Conservation (phyloP, 1,140 invertebrate genomes). For the Musca vetustissima region DNA sequence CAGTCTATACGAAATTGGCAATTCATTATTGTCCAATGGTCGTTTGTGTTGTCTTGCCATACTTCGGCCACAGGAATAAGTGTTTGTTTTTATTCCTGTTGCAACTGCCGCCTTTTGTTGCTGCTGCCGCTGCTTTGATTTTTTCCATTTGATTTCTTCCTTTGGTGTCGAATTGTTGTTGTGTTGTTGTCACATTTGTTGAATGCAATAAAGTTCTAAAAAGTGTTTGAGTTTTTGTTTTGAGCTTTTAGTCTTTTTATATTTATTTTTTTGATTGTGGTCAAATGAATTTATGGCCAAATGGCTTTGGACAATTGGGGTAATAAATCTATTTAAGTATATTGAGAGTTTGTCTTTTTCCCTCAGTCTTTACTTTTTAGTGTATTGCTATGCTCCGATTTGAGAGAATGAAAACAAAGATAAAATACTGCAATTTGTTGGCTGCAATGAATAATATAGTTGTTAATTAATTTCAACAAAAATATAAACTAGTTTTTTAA, state of each 20-base stretch:
- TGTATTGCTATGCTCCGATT: not conserved
- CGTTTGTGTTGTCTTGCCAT: not conserved
- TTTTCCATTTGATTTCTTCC: not conserved
- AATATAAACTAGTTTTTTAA: too few relatives aligned
- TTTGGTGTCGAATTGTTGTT: not conserved
- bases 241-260: not conserved
- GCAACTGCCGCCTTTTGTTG: not conserved
- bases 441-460: too few relatives aligned
- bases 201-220: constrained; percentile 6
- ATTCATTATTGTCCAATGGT: constrained; percentile 16
- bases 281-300: constrained; percentile 18
- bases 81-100: constrained; percentile 2
- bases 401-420: too few relatives aligned
- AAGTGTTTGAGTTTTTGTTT: not conserved
- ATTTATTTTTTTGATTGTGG: constrained; percentile 13
- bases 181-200: constrained; percentile 10
- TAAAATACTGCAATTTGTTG: too few relatives aligned
- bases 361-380: too few relatives aligned
- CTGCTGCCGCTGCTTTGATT: not conserved
- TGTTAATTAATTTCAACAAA: too few relatives aligned
- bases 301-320: constrained; percentile 16
- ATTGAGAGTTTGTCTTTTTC: not conserved
- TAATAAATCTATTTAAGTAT: constrained; percentile 12
- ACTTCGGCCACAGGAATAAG: too few relatives aligned
- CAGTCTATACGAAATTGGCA: not conserved